Evolutionary conservation across 2,113 vertebrate genomes (phyloP), one percentile per base, ranked within the genome.

Genomic region (Tachuris rubrigastra): DNA sequence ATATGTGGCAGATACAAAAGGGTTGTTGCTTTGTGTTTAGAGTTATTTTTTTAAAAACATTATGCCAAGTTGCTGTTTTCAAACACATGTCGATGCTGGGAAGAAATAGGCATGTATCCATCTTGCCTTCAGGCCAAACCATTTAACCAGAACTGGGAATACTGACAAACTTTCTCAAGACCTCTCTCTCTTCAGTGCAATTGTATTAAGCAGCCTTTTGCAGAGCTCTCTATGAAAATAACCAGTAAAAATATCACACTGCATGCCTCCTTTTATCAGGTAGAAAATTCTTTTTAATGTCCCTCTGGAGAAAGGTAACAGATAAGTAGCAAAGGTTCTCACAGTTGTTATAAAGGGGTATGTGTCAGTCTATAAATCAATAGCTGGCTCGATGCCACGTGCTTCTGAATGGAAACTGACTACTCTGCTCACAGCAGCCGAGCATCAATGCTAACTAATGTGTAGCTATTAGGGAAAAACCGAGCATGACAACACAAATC

Each of bases 61-160:
- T 78, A 85, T 84, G 90, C 92, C 90, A 95, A 96, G 88, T 65
- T 84, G 44, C 85, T 96, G 92, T 90, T 94, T 97, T 90, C 93
- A 96, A 92, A 90, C 83, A 85, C 93, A 86, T 74, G 90, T 65
- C 4, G 12, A 71, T 75, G 88, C 76, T 72, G 73, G 95, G 90
- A 96, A 95, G 90, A 90, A 93, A 75, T 33, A 88, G 96, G 96
- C 95, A 75, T 14, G 23, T 33, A 49, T 96, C 92, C 95, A 93
- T 90, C 60, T 72, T 81, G 88, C 90, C 56, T 88, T 88, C 73
- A 59, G 68, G 95, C 96, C 95, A 96, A 94, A 35, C 85, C 73
- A 87, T 97, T 94, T 96, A 93, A 78, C 92, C 83, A 89, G 96
- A 90, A 60, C 95, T 94, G 95, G 95, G 95, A 95, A 94, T 81